Conservation (phyloP, 2,888 invertebrate species). For the Lasioglossum figueresi region DNA sequence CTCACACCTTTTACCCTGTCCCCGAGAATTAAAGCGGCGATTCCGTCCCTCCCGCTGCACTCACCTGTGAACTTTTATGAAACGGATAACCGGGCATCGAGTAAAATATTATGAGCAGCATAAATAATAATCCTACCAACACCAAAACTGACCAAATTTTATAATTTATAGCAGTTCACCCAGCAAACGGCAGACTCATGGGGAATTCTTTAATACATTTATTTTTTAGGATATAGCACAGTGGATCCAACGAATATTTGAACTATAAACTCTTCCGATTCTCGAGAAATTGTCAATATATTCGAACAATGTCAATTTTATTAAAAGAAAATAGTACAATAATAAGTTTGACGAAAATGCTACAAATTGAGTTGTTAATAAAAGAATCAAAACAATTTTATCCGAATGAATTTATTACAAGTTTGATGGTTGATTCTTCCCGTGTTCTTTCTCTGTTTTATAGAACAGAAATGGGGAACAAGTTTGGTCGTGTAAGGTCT, state of each 20-base stretch:
- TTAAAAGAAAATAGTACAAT: no score
- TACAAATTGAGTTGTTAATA: no score
- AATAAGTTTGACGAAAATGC: no score
- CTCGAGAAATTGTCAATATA: no score
- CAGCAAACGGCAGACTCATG: neutral
- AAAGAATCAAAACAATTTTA: no score
- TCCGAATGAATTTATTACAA: no score
- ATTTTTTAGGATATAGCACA: neutral
- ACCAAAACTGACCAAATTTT: neutral
- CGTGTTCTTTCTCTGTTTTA: no score
- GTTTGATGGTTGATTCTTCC: no score
- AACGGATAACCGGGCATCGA: neutral
- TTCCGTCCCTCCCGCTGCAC: constrained; percentile 16
- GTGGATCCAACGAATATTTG: neutral
- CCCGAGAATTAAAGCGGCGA: neutral
- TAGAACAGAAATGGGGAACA: no score
- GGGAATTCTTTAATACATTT: neutral
- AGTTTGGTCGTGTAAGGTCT: no score
- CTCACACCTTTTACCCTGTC: neutral
- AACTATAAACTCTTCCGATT: neutral
- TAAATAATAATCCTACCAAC: neutral
- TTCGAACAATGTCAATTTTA: no score
- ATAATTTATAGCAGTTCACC: neutral
- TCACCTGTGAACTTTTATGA: constrained; percentile 41
- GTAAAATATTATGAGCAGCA: neutral